These are phyloP conservation scores for Aphelenchoides besseyi DNA, from an alignment of 1,140 invertebrate genomes.

Conservation along the genomic window DNA sequence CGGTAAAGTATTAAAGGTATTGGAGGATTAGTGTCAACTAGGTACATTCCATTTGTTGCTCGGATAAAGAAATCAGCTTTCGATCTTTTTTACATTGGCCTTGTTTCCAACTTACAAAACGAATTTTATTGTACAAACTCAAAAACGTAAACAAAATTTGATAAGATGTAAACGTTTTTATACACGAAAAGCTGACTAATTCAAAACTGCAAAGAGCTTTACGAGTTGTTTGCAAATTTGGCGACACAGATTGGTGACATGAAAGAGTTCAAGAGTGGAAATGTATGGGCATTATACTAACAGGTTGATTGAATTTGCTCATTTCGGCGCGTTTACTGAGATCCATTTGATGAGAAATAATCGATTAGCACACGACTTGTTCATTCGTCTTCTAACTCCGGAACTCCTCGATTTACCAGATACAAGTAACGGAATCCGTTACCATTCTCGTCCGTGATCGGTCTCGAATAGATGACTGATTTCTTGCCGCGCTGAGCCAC, in stretches of 20 bases:
- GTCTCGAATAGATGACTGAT: background rate
- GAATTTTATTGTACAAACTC: background rate
- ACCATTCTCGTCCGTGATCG: background rate
- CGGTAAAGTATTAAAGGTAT: too few relatives aligned
- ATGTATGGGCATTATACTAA: too few relatives aligned
- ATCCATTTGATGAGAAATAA: too few relatives aligned
- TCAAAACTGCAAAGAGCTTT: too few relatives aligned
- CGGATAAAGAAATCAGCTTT: too few relatives aligned
- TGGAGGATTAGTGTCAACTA: too few relatives aligned
- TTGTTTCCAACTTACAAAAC: background rate
- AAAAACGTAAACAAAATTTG: background rate
- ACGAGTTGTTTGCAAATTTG: background rate
- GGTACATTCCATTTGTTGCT: too few relatives aligned
- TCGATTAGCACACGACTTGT: background rate
- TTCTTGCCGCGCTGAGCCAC: slow-evolving; percentile 11
- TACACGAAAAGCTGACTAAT: too few relatives aligned
- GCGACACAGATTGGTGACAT: background rate
- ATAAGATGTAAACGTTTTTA: background rate
- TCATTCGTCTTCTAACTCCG: background rate
- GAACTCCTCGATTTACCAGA: background rate
- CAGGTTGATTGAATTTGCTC: too few relatives aligned
- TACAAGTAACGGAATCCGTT: background rate
- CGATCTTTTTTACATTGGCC: too few relatives aligned
- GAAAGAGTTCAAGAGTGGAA: background rate
- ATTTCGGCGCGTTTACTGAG: too few relatives aligned